phyloP scores from a whole-genome alignment of 2,113 vertebrate species.

The Mesocricetus auratus region DNA sequence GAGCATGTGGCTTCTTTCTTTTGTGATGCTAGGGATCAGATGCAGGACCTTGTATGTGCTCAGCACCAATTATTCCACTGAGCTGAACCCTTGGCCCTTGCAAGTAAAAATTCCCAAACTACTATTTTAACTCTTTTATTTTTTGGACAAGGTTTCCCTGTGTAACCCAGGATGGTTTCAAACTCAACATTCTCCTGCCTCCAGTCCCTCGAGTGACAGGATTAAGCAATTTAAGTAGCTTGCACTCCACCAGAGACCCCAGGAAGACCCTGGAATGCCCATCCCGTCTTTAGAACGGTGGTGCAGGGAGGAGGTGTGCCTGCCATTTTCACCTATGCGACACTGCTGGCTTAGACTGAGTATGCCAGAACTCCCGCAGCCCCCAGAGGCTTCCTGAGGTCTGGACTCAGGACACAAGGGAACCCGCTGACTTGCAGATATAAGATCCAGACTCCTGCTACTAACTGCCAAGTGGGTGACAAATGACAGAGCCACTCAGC shows the following conservation, averaged over 20 bases:
- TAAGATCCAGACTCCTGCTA: not conserved
- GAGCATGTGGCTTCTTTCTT: not conserved
- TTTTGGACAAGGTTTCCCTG: not conserved
- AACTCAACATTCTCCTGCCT: no score
- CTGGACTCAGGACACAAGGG: not conserved
- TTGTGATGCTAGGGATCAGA: not conserved
- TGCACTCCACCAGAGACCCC: not conserved
- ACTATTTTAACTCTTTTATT: not conserved
- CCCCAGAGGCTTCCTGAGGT: not conserved
- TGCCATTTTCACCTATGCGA: no score
- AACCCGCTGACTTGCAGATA: not conserved
- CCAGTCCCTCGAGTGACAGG: not conserved
- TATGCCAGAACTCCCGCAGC: not conserved
- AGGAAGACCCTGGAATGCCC: not conserved
- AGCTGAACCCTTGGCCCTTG: not conserved
- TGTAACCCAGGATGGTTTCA: not conserved
- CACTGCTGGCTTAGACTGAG: not conserved
- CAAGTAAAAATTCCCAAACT: not conserved
- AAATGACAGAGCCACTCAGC: not conserved
- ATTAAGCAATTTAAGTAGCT: not conserved
- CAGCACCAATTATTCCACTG: not conserved
- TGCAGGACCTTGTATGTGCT: not conserved
- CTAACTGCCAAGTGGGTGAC: not conserved
- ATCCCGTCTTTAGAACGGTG: no score
- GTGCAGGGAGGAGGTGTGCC: no score